Evolutionary conservation across 2,113 vertebrate genomes (phyloP).

Genomic region (Paedocypris sp.): DNA sequence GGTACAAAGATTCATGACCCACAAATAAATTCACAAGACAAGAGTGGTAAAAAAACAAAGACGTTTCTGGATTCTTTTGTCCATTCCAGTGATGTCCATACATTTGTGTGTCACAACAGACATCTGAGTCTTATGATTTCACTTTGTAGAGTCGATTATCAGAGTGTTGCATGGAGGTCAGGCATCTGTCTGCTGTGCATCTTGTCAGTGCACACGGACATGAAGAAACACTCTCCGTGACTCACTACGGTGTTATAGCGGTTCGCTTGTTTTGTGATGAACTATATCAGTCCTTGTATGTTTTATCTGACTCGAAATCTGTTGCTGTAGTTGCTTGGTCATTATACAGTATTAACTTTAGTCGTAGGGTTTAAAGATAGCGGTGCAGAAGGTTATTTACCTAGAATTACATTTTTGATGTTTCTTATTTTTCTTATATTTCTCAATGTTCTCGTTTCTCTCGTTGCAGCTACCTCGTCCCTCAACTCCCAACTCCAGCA

Average conservation of each 20-base stretch:
- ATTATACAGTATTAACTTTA: too few species aligned
- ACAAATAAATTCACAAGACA: too few species aligned
- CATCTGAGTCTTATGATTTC: background rate
- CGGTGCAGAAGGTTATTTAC: too few species aligned
- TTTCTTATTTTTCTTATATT: too few species aligned
- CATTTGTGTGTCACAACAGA: conserved; percentile 6
- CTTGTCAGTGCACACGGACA: background rate
- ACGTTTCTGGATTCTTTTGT: too few species aligned
- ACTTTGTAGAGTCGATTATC: conserved; percentile 3
- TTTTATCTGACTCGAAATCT: too few species aligned
- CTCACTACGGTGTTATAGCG: background rate
- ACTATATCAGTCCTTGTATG: too few species aligned
- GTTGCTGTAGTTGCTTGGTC: background rate
- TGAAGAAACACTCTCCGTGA: background rate
- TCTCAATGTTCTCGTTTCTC: conserved; percentile 27
- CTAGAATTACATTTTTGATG: too few species aligned
- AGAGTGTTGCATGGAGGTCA: background rate
- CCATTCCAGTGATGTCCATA: background rate
- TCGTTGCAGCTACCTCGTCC: conserved; percentile 92
- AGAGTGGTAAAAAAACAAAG: too few species aligned
- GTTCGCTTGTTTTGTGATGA: background rate
- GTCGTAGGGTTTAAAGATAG: too few species aligned
- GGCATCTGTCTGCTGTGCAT: background rate
- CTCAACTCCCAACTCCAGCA: conserved; percentile 97
- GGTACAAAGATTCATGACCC: too few species aligned